phyloP scores from a whole-genome alignment of 2,797 vertebrate species.

The Bradypodion ventrale region DNA sequence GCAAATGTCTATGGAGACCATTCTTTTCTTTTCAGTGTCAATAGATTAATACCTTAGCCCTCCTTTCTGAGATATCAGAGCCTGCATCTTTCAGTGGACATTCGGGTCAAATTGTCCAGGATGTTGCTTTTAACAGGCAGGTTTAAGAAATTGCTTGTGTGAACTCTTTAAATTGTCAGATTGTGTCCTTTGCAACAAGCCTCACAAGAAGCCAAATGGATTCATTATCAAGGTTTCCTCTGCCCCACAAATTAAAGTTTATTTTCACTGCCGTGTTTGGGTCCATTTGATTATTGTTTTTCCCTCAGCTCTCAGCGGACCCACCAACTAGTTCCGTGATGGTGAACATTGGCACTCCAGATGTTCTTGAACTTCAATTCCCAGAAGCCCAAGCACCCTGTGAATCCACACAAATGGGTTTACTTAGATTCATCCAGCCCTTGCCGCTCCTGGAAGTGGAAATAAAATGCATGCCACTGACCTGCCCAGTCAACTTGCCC shows the following conservation, averaged over 20 bases:
- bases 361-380: no score
- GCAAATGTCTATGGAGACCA: background rate
- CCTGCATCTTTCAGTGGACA: slow-evolving; percentile 11
- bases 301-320: background rate
- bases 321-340: background rate
- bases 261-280: background rate
- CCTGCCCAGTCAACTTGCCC: no score
- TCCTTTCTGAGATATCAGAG: slow-evolving; percentile 7
- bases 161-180: background rate
- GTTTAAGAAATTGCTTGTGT: background rate
- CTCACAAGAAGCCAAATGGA: background rate
- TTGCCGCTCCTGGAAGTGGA: no score
- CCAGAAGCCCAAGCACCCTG: no score
- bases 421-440: no score
- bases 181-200: background rate
- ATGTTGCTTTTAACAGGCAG: background rate
- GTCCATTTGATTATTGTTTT: background rate
- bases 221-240: background rate
- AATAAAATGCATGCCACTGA: no score
- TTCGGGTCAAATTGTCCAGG: background rate
- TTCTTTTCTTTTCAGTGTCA: background rate
- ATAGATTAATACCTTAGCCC: background rate
- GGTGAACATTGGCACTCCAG: no score
- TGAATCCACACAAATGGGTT: no score
- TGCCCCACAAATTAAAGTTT: background rate